Evolutionary conservation across 1,140 invertebrate species (phyloP).

Genomic region (Cryptotermes secundus): DNA sequence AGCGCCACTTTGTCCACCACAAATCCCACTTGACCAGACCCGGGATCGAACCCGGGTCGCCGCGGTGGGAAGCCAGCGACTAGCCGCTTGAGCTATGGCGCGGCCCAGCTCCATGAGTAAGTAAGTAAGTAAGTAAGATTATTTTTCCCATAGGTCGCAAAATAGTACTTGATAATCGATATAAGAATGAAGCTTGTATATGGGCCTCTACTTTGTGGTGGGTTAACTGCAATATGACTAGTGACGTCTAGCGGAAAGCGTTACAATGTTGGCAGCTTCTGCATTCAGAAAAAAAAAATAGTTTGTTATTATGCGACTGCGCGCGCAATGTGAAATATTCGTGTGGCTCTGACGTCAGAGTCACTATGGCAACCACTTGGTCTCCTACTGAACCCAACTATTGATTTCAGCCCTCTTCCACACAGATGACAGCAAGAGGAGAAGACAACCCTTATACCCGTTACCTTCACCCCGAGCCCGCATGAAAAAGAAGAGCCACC

Average conservation of each 20-base stretch:
- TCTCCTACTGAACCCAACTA: neutral
- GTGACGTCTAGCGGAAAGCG: neutral
- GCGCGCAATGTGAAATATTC: neutral
- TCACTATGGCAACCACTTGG: slow-evolving; percentile 17
- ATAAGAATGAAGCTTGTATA: neutral
- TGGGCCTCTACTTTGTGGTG: neutral
- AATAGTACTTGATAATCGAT: neutral
- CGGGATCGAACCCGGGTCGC: too few species aligned
- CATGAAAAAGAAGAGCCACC: neutral
- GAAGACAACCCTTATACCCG: neutral
- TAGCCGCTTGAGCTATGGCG: too few species aligned
- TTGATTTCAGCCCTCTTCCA: neutral
- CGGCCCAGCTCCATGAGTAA: too few species aligned
- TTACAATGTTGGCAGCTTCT: neutral
- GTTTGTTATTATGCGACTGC: neutral
- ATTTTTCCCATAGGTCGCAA: neutral
- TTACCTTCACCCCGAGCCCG: neutral
- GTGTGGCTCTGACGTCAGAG: slow-evolving; percentile 3
- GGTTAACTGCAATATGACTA: neutral
- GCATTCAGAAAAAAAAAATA: neutral
- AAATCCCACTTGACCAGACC: too few species aligned
- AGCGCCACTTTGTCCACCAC: too few species aligned
- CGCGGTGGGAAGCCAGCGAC: too few species aligned
- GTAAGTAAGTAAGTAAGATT: too few species aligned
- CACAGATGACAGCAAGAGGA: neutral